Base-by-base conservation (phyloP, 2,113 vertebrate species). In the Fulmarus glacialis region DNA sequence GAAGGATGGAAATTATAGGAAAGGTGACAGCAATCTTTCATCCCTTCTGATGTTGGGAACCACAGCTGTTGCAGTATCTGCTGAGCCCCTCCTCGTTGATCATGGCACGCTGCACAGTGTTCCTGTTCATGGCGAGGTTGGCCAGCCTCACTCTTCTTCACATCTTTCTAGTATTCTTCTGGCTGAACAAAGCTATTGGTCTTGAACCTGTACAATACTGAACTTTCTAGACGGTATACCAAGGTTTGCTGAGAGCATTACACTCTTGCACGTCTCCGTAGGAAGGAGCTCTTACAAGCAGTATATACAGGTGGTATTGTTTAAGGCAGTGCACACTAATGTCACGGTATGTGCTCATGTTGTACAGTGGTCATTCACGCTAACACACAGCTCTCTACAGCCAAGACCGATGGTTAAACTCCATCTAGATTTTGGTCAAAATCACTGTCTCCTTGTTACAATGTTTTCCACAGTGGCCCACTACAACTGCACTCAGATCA, bases 281-380 rank as follows among this genome's bases (percentile, higher is more conserved):
- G 36, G 68, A 81, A 62, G 29, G 30, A 67, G 36, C 32, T 92
- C 56, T 66, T 73, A 47, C 14, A 60, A 64, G 30, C 13, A 23
- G 17, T 43, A 15, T 1, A 2, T 22, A 17, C 8, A 50, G 42
- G 56, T 70, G 66, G 47, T 52, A 22, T 26, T 77, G n/a, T 52
- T 64, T 42, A 38, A 64, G 15, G n/a, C 32, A 48, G 23, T 29
- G 70, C 32, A 22, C 52, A n/a, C 14, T 86, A 15, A 42, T 63
- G 40, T 42, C 66, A 23, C 0, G 2, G 17, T 32, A 24, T 48
- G 27, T 36, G 55, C 40, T 72, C 17, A 4, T 22, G 22, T 48
- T 81, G 15, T 32, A 5, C 23, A 47, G 48, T 4, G 45, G 50
- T 62, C 0, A 0, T 30, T 66, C 26, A 27, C 0, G 0, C 59